These are phyloP conservation scores for Agapornis canus DNA, from an alignment of 2,797 vertebrate genomes.

Conservation along the genomic window DNA sequence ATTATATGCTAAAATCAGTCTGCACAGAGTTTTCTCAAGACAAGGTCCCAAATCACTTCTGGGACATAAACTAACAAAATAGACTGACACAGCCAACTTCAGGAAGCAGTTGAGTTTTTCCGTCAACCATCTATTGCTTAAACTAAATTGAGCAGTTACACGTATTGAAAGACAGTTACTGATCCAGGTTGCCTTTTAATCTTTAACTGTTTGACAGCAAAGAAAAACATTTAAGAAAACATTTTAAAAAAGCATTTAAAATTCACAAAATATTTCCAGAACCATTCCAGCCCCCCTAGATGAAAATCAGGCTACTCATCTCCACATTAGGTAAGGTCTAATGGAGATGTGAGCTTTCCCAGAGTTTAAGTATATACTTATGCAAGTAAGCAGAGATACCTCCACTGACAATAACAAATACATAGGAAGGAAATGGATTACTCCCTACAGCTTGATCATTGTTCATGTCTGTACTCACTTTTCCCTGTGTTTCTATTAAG, in stretches of 20 bases:
- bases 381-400: neutral
- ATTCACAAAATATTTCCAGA: neutral
- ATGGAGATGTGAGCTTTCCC: neutral
- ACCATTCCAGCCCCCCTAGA: neutral
- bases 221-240: neutral
- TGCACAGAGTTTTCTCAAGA: neutral
- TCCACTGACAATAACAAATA: neutral
- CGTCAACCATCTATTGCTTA: neutral
- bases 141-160: neutral
- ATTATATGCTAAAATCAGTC: neutral
- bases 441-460: neutral
- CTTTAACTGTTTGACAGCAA: neutral
- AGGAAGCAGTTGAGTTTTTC: neutral
- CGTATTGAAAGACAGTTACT: neutral
- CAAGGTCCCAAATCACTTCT: neutral
- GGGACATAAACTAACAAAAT: neutral
- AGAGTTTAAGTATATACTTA: neutral
- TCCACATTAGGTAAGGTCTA: neutral
- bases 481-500: neutral
- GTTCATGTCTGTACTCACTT: neutral
- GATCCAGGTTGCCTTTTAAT: neutral
- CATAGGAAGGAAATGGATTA: neutral
- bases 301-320: neutral
- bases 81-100: neutral
- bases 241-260: neutral